Percentiles rank a stretch among this genome's conserved stretches.
Conservation (phyloP, 2,797 vertebrate genomes). For the Somateria mollissima region DNA sequence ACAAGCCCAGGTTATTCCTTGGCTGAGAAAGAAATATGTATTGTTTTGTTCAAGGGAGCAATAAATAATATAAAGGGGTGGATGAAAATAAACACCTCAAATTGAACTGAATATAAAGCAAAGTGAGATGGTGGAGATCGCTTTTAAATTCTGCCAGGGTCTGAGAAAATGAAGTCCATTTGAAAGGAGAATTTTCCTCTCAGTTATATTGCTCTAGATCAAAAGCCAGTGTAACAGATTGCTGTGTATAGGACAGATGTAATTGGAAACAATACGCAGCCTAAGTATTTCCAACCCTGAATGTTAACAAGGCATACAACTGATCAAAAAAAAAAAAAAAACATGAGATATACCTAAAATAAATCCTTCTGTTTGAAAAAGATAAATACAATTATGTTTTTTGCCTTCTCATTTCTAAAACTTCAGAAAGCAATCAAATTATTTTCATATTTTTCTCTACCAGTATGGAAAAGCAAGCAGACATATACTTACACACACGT, state of each 20-base stretch:
- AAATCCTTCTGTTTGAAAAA: background rate
- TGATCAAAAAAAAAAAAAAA: background rate
- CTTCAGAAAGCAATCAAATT: background rate
- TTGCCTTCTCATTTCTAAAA: background rate
- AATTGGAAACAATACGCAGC: conserved; percentile 19
- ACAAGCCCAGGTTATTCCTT: background rate
- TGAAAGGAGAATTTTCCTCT: conserved; percentile 42
- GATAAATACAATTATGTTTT: background rate
- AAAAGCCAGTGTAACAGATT: conserved; percentile 40
- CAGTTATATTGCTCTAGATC: background rate
- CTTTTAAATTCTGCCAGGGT: conserved; percentile 10
- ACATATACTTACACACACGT: background rate
- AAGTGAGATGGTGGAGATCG: background rate
- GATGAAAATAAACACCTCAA: conserved; percentile 42
- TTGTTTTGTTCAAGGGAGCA: conserved; percentile 34
- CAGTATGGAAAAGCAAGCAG: background rate
- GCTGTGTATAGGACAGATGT: background rate
- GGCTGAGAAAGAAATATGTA: conserved; percentile 27
- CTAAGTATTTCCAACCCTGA: background rate
- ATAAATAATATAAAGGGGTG: conserved; percentile 34
- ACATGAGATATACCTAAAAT: background rate
- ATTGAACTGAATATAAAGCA: conserved; percentile 43
- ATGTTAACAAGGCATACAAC: background rate
- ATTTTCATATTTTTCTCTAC: background rate
- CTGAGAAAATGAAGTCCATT: conserved; percentile 37